Evolutionary conservation across 2,113 vertebrate genomes (phyloP), one percentile per base, ranked within the genome.

Genomic region (Gorsachius goisagi): DNA sequence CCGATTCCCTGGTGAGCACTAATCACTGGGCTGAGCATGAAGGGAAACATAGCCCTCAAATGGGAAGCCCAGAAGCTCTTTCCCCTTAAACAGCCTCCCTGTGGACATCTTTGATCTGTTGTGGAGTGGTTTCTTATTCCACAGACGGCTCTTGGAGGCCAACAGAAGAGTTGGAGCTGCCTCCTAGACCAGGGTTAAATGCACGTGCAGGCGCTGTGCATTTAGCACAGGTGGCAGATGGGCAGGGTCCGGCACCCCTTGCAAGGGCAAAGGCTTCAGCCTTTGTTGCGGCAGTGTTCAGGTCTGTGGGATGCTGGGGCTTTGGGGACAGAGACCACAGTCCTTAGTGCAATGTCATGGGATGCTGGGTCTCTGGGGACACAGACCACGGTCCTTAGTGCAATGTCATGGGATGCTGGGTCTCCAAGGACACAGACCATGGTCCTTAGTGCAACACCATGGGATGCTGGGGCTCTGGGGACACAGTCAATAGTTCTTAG

Each of bases 41-140:
- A 94, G 93, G 95, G 92, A 94, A 97, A 19, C 76, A 52, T 56
- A 60, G 8, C 83, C 73, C 83, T 78, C 60, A 60, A 35, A 84
- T 94, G 95, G 79, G 90, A 93, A 96, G 96, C 93, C 88, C 94
- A 92, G 93, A 64, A 96, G 95, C 92, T 86, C 44, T 49, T 92
- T 93, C 28, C 52, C 73, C 68, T 95, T 77, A 44, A 87, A 52
- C 80, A 94, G 82, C 66, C 82, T 88, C 78, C 89, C 91, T 55
- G 63, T 73, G 67, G 71, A 89, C 50, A 21, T 66, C 90, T 96
- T 90, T 91, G 85, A 76, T 95, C 67, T 88, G 55, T 33, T 91
- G 53, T 73, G 52, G 71, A 67, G 20, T 52, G 45, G 71, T 90
- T 96, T 96, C 71, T 90, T 83, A 17, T 90, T 86, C 71, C 85